Conservation (phyloP, 1,140 invertebrate genomes). For the Drosophila lini region DNA sequence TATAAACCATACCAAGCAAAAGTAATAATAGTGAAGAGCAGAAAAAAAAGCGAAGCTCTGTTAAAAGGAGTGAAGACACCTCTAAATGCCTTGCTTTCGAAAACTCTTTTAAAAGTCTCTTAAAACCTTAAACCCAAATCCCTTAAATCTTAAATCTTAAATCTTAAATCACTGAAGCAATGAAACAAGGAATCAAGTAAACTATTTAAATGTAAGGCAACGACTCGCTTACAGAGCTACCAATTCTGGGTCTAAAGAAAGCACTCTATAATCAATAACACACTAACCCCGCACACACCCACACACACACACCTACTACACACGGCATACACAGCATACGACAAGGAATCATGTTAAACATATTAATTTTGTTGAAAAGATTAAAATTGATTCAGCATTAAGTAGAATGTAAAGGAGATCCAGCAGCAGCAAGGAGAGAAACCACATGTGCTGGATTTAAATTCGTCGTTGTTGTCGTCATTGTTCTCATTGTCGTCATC, state of each 20-base stretch:
- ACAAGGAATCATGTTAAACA: slow-evolving; percentile 36
- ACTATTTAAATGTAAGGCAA: slow-evolving; percentile 19
- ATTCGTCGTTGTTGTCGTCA: slow-evolving; percentile 13
- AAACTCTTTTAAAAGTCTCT: slow-evolving; percentile 5
- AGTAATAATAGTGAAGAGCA: neutral
- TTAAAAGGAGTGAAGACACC: slow-evolving; percentile 9
- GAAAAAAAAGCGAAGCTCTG: slow-evolving; percentile 13
- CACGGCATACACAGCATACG: slow-evolving; percentile 3
- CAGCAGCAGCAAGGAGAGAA: neutral
- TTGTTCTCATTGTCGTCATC: slow-evolving; percentile 31
- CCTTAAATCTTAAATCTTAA: slow-evolving; percentile 8
- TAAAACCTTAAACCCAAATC: neutral
- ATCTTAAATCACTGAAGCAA: slow-evolving; percentile 13
- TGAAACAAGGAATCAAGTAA: slow-evolving; percentile 13
- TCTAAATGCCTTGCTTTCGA: slow-evolving; percentile 34
- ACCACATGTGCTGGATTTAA: slow-evolving; percentile 20
- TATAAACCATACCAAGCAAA: slow-evolving; percentile 30
- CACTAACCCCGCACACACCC: slow-evolving; percentile 9
- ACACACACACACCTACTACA: slow-evolving; percentile 18
- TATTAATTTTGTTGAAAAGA: slow-evolving; percentile 41
- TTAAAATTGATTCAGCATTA: slow-evolving; percentile 12
- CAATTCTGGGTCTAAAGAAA: slow-evolving; percentile 21
- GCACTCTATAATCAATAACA: slow-evolving; percentile 1
- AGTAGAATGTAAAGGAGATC: neutral
- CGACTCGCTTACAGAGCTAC: slow-evolving; percentile 17